phyloP scores from a whole-genome alignment of 2,797 vertebrate genomes.

The Leptatherina wallacei region DNA sequence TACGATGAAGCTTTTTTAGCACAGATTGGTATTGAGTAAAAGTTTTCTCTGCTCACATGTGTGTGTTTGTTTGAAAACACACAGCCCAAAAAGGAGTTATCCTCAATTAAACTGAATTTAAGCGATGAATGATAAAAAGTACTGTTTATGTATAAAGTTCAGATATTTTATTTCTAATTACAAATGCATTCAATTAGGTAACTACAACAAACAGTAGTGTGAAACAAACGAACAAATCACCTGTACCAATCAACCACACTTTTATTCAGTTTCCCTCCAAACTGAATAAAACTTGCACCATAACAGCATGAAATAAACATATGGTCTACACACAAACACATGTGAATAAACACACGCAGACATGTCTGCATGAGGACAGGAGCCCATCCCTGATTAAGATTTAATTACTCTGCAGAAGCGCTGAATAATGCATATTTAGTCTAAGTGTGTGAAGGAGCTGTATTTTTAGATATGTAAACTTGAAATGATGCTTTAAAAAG shows the following conservation, averaged over 20 bases:
- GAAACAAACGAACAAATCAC: not conserved
- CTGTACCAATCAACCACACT: not conserved
- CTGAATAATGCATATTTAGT: conserved; percentile 81
- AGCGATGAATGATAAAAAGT: not conserved
- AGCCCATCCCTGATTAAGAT: conserved; percentile 77
- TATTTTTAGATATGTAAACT: conserved; percentile 81
- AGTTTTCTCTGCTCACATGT: too few species aligned
- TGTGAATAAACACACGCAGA: conserved; percentile 25
- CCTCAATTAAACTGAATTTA: not conserved
- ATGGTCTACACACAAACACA: not conserved
- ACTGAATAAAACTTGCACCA: not conserved
- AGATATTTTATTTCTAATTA: not conserved
- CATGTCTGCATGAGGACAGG: conserved; percentile 49
- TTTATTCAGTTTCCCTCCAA: not conserved
- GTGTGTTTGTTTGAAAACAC: too few species aligned
- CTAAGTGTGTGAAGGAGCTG: conserved; percentile 63
- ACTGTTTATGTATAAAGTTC: not conserved
- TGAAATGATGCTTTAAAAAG: conserved; percentile 46
- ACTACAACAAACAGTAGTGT: not conserved
- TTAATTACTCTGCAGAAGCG: conserved; percentile 80
- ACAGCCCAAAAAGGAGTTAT: too few species aligned
- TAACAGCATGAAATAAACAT: conserved; percentile 6
- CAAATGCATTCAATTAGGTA: not conserved
- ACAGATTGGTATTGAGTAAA: too few species aligned
- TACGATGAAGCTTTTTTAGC: too few species aligned